Base-by-base conservation (phyloP, 1,140 invertebrate genomes). In the Anoplophora glabripennis region DNA sequence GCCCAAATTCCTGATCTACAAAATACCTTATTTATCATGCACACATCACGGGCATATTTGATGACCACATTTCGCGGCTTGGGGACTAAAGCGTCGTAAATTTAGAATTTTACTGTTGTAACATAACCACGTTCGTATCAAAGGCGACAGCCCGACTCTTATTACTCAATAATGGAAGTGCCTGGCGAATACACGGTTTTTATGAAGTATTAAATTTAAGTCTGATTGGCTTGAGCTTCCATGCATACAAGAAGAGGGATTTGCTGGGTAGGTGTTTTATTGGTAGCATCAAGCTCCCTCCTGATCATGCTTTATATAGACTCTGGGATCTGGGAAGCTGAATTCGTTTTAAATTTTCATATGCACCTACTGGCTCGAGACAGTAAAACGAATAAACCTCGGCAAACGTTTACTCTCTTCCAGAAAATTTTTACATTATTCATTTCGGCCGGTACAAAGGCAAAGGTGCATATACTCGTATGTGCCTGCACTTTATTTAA, bases 141-240 rank as follows among this genome's bases (percentile, higher is more conserved):
- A 15, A 53, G 12, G 49, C 49, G 52, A 15, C 38, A 34, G 35
- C 37, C 4, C 38, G 18, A 14, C 17, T 42, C 40, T 35, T 53
- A 40, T 34, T 34, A 17, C 18, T 7, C 12, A 53, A 28, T 28
- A 28, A 28, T 28, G 21, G 21, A 28, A 53, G 37, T 40, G 37
- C 48, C 11, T 7, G 28, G 49, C 35, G 38, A 28, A 34, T 42
- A 42, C 45, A 53, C 28, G 35, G 42, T 53, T 53, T 53, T 53
- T 53, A 53, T 53, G 42, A 53, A 53, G 52, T 53, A 53, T 53
- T 53, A 53, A 53, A 53, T 53, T 53, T 53, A 53, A 53, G 45
- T 53, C 35, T 53, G 40, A 53, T 53, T 53, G 52, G 38, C 40
- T 53, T 53, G 52, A 28, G 37, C 45, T 53, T 42, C 52, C 18